A percentile compares a stretch with the other conserved stretches of the same genome.
phyloP scores from a whole-genome alignment of 2,888 invertebrate genomes.

The Cerastis leucographa region DNA sequence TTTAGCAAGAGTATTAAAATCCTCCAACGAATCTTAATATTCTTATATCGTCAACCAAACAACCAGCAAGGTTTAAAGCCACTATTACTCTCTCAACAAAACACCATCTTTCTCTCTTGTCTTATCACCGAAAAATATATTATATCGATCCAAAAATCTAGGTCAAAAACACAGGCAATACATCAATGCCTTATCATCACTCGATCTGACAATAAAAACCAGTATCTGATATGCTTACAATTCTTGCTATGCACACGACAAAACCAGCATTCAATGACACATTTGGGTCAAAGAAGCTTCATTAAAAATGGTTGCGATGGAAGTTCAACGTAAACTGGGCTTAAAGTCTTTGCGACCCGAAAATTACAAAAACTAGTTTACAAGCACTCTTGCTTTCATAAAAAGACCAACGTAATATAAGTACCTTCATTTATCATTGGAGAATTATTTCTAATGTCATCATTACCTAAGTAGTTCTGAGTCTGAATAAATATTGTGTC shows the following conservation, averaged over 20 bases:
- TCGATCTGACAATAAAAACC: constrained; percentile 37
- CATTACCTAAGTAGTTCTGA: constrained; percentile 34
- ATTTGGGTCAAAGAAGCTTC: background rate
- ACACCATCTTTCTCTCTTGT: background rate
- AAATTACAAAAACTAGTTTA: constrained; percentile 22
- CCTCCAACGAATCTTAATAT: background rate
- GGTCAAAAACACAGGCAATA: constrained; percentile 41
- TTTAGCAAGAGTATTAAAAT: background rate
- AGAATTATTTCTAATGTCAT: constrained; percentile 45
- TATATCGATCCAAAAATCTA: constrained; percentile 10
- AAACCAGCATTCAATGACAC: background rate
- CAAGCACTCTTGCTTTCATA: constrained; percentile 38
- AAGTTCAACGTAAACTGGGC: constrained; percentile 11
- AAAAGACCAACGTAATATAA: constrained; percentile 17
- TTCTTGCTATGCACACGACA: constrained; percentile 7
- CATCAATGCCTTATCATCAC: constrained; percentile 35
- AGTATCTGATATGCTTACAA: constrained; percentile 28
- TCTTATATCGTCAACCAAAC: background rate
- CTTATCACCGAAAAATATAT: background rate
- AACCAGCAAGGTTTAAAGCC: background rate
- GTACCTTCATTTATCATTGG: constrained; percentile 28
- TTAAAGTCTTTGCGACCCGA: constrained; percentile 10
- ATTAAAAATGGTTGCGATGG: background rate
- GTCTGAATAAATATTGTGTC: constrained; percentile 35
- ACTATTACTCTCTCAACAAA: background rate